Evolutionary conservation across 2,797 vertebrate species (phyloP).

Genomic region (Hydrolagus colliei): DNA sequence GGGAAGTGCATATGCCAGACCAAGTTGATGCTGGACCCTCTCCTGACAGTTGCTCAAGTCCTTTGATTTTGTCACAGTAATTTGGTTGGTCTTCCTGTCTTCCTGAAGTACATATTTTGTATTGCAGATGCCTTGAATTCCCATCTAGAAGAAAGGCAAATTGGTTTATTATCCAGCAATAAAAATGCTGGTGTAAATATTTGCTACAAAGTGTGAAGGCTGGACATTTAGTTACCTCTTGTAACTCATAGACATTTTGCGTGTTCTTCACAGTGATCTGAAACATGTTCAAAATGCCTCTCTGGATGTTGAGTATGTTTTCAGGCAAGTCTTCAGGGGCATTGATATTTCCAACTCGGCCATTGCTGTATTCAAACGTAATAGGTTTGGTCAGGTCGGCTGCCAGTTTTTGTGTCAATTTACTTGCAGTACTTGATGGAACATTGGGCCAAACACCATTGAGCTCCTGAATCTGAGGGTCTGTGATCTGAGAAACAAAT

Average conservation of each 20-base stretch:
- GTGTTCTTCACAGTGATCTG: conserved; percentile 45
- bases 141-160: conserved; percentile 45
- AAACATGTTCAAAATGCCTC: conserved; percentile 48
- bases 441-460: conserved; percentile 58
- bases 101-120: conserved; percentile 62
- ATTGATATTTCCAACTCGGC: conserved; percentile 57
- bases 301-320: conserved; percentile 62
- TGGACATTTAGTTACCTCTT: conserved; percentile 42
- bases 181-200: conserved; percentile 16
- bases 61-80: conserved; percentile 57
- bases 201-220: not conserved
- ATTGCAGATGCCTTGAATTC: conserved; percentile 69
- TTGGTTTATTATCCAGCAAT: conserved; percentile 5
- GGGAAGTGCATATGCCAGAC: conserved; percentile 55
- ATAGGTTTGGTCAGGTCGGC: conserved; percentile 64
- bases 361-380: conserved; percentile 64
- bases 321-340: conserved; percentile 53
- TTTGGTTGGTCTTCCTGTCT: conserved; percentile 44
- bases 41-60: conserved; percentile 64
- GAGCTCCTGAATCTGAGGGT: conserved; percentile 58
- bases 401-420: conserved; percentile 54
- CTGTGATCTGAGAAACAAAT: conserved; percentile 52
- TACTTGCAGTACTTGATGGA: conserved; percentile 49
- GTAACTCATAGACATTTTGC: conserved; percentile 51
- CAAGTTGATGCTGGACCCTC: conserved; percentile 54